Evolutionary conservation across 2,888 invertebrate genomes (phyloP), one percentile per base, ranked within the genome.

Genomic region (Dilophus febrilis): DNA sequence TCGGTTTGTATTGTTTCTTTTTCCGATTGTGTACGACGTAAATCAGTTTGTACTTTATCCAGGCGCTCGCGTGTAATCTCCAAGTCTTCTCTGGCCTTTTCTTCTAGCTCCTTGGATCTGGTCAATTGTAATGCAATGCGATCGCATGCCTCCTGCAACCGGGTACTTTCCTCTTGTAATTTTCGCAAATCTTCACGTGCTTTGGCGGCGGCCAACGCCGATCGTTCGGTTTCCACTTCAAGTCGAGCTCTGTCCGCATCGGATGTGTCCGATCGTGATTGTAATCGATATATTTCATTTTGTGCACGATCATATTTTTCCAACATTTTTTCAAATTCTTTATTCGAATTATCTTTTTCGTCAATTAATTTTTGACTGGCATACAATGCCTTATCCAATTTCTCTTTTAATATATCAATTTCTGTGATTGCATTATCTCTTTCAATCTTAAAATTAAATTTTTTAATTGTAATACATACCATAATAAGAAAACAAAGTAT

Each of bases 261-360:
- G 38, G 83, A 70, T 16, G 83, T 77, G 46, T 91, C 90, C 60
- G 88, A 72, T 58, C 86, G 84, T 49, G 83, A 85, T 59, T 90
- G 90, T 44, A 90, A 65, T 45, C 90, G 73, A 59, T 86, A 88
- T 43, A 86, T 74, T 62, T 91, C 91, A 50, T 82, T 85, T 60
- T 91, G 90, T 16, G 84, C 78, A 55, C 90, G 85, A 66, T 87
- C 87, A 63, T 85, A 86, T 69, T 90, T 88, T 64, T 90, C 90
- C 51, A 88, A 69, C 70, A 90, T 75, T 64, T 88, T 85, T 58
- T 90, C 88, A 58, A 86, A 82, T 65, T 91, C 90, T 64, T 85
- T 86, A 66, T 85, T 84, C 50, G 84, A 77, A 39, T 72, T 77
- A 51, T 90, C 90, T 51, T 85, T 80, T 53, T 91, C 90, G 54